These are phyloP conservation scores for Myiozetetes cayanensis DNA, from an alignment of 2,113 vertebrate species.

Conservation along the genomic window DNA sequence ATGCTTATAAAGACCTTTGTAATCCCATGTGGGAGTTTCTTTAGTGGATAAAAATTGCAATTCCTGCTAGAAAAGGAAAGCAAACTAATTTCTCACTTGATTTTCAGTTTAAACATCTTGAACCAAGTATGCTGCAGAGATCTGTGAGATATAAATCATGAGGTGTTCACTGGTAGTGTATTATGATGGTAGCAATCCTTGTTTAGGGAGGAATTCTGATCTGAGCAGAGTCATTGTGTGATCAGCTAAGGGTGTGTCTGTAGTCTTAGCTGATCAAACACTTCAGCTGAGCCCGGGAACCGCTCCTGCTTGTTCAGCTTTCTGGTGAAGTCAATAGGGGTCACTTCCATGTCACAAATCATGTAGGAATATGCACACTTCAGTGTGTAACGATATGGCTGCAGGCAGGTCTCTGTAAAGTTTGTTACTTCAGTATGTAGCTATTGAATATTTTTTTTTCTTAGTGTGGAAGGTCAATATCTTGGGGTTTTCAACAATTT, in stretches of 20 bases:
- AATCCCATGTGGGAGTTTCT: not conserved
- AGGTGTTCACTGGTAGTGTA: not conserved
- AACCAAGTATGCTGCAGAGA: not conserved
- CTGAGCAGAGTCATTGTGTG: not conserved
- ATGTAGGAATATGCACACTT: not conserved
- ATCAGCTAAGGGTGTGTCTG: not conserved
- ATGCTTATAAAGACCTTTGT: not conserved
- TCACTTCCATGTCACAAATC: not conserved
- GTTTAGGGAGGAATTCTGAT: not conserved
- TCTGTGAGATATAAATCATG: not conserved
- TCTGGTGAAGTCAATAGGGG: not conserved
- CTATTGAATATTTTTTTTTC: not conserved
- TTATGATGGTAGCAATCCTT: not conserved
- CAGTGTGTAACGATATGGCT: not conserved
- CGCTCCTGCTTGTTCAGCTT: not conserved
- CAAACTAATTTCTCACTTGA: not conserved
- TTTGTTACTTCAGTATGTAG: not conserved
- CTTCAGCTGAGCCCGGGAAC: not conserved
- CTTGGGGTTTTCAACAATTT: not conserved
- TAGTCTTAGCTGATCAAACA: not conserved
- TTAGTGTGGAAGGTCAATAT: not conserved
- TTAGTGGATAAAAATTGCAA: not conserved
- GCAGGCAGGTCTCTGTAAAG: not conserved
- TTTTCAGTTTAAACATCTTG: not conserved
- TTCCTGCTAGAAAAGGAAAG: not conserved